Conservation (phyloP, 2,113 vertebrate genomes). For the Clarias batrachus region DNA sequence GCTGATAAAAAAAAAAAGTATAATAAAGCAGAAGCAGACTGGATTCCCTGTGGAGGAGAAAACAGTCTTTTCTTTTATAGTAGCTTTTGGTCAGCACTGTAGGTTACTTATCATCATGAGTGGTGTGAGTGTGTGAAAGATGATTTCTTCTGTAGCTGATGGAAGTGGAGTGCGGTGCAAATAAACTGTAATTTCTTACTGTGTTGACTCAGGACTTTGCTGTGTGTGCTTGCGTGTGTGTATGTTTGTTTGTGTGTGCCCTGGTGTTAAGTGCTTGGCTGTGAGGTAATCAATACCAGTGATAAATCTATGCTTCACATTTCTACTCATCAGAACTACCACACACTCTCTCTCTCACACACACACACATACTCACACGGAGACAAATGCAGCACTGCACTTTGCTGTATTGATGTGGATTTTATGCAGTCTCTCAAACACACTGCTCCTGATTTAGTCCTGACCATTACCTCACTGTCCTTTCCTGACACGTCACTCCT, state of each 20-base stretch:
- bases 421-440: constrained; percentile 36
- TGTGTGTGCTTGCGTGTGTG: constrained; percentile 24
- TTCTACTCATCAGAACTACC: constrained; percentile 52
- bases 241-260: constrained; percentile 46
- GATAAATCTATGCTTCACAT: constrained; percentile 56
- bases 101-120: constrained; percentile 7
- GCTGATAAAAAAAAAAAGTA: background rate
- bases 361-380: background rate
- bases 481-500: constrained; percentile 38
- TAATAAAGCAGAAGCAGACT: background rate
- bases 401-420: constrained; percentile 37
- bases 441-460: constrained; percentile 51
- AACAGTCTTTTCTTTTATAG: background rate
- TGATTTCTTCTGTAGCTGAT: constrained; percentile 35
- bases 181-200: constrained; percentile 48
- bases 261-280: constrained; percentile 52
- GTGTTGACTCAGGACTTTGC: constrained; percentile 50
- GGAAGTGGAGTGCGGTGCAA: constrained; percentile 41
- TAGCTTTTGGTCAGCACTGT: background rate
- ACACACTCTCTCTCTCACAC: background rate
- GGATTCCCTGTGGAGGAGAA: background rate
- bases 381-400: constrained; percentile 25
- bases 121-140: constrained; percentile 18
- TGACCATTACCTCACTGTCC: constrained; percentile 58
- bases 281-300: constrained; percentile 54